Percentiles rank a stretch among this genome's conserved stretches.
Evolutionary conservation across 1,140 invertebrate species (phyloP).

Genomic region (Trichonephila clavata): DNA sequence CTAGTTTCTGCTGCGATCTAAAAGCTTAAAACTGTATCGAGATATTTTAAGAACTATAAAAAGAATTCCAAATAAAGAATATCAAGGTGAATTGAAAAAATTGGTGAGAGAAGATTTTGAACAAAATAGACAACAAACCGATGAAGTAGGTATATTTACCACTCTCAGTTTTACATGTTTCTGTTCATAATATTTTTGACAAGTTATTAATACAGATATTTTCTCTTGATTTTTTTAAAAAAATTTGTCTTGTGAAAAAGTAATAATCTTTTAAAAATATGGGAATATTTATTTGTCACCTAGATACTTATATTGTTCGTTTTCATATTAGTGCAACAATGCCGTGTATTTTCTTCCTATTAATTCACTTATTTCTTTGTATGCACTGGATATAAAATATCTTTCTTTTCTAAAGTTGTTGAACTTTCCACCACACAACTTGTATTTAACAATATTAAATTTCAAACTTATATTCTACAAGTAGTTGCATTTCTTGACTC

Average conservation of each 20-base stretch:
- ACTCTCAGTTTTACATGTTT: neutral
- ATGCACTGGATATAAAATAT: too few species aligned
- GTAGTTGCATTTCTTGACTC: too few species aligned
- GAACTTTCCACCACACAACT: too few species aligned
- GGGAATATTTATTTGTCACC: too few species aligned
- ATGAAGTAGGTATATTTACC: constrained; percentile 35
- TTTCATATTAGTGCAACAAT: neutral
- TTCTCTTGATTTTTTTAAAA: neutral
- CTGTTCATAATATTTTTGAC: neutral
- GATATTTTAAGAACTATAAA: constrained; percentile 63
- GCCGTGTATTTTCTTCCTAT: too few species aligned
- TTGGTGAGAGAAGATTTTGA: constrained; percentile 66
- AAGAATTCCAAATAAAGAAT: constrained; percentile 60
- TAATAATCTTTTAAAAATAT: neutral
- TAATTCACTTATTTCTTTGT: too few species aligned
- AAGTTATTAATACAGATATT: neutral
- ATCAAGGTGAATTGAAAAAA: constrained; percentile 8
- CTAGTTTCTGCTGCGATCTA: constrained; percentile 55
- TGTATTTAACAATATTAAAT: too few species aligned
- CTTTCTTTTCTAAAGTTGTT: too few species aligned
- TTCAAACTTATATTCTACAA: too few species aligned
- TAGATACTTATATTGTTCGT: too few species aligned
- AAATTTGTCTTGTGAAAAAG: neutral
- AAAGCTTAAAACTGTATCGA: constrained; percentile 61
- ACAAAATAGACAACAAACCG: constrained; percentile 31